phyloP scores from a whole-genome alignment of 2,113 vertebrate genomes.

The Himantopus leucocephalus region DNA sequence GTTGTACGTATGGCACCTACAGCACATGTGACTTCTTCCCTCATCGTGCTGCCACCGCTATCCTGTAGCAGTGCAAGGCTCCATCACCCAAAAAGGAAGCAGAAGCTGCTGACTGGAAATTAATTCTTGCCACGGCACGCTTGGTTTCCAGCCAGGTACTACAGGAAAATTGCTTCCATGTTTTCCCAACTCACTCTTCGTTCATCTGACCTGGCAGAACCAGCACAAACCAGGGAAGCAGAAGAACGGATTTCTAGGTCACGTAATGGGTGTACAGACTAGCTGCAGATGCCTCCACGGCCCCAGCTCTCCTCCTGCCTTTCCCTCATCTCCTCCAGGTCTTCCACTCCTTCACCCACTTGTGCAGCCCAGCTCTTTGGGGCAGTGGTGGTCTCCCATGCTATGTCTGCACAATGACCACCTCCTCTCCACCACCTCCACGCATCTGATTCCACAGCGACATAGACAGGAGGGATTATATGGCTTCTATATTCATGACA shows the following conservation, averaged over 20 bases:
- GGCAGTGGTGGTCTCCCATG: rapidly evolving
- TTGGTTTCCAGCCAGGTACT: background rate
- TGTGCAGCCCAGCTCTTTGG: background rate
- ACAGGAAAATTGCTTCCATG: background rate
- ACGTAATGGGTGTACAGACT: background rate
- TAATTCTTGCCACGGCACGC: background rate
- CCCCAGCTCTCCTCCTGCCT: background rate
- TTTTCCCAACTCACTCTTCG: background rate
- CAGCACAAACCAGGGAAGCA: background rate
- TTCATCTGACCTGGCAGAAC: background rate
- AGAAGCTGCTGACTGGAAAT: background rate
- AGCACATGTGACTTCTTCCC: background rate
- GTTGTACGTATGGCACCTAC: background rate
- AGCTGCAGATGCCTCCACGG: background rate
- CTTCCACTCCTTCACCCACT: background rate
- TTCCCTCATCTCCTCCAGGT: background rate
- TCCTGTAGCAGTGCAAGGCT: background rate
- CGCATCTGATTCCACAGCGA: background rate
- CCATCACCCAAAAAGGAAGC: background rate
- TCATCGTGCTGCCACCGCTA: rapidly evolving
- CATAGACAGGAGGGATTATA: background rate
- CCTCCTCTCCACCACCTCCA: background rate
- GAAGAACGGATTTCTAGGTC: background rate
- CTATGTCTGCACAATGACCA: background rate
- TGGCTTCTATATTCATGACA: background rate